Conservation (phyloP, 2,113 vertebrate species). For the Spea bombifrons region DNA sequence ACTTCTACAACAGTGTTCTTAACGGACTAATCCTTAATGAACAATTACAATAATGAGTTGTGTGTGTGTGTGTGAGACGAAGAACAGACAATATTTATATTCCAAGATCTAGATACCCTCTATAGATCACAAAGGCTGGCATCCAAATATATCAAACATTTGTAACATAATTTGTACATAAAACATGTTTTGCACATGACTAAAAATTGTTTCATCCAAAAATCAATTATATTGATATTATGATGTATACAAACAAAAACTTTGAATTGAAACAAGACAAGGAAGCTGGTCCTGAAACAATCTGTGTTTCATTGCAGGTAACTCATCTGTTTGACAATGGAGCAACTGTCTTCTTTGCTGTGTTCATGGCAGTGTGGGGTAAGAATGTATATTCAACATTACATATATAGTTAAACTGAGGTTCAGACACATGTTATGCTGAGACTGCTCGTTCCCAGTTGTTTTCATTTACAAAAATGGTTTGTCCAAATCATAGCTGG, state of each 20-base stretch:
- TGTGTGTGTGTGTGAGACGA: too few species aligned
- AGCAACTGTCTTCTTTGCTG: constrained; percentile 95
- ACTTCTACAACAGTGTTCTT: too few species aligned
- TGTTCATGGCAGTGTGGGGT: constrained; percentile 99
- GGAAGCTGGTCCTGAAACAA: background rate
- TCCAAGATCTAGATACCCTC: too few species aligned
- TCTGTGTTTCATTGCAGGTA: constrained; percentile 65
- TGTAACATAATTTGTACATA: too few species aligned
- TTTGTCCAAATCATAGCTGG: background rate
- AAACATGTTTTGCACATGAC: too few species aligned
- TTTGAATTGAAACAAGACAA: background rate
- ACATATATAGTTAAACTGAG: background rate
- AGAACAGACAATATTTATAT: too few species aligned
- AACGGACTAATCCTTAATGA: too few species aligned
- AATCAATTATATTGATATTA: background rate
- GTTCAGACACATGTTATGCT: background rate
- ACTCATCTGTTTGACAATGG: constrained; percentile 95
- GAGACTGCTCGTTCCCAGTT: background rate
- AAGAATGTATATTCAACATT: constrained; percentile 58
- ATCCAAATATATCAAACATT: too few species aligned
- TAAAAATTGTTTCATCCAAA: too few species aligned
- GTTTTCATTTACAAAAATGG: background rate
- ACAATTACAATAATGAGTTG: too few species aligned
- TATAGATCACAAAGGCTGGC: too few species aligned
- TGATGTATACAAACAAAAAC: too few species aligned